These are phyloP conservation scores for Megaceryle maxima DNA, from an alignment of 2,113 vertebrate species.

Conservation along the genomic window DNA sequence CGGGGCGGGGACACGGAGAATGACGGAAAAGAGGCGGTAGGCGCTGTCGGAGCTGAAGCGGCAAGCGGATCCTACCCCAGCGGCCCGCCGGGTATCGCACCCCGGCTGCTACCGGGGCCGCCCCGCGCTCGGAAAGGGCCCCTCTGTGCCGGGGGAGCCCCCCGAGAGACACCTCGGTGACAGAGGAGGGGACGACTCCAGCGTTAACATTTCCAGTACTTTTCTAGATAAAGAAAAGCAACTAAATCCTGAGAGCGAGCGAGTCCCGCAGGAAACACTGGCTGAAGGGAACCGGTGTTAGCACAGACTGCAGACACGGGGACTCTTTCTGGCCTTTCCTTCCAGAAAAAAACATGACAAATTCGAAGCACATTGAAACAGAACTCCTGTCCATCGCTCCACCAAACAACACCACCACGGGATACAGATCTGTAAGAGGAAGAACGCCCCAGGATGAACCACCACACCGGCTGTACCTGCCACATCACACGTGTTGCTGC, in stretches of 20 bases:
- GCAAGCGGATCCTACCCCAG: too few species aligned
- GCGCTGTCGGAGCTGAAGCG: too few species aligned
- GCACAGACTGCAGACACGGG: fast-evolving
- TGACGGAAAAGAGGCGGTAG: too few species aligned
- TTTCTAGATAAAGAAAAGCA: fast-evolving
- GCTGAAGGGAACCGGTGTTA: background rate
- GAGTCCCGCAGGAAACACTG: fast-evolving
- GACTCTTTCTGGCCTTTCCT: background rate
- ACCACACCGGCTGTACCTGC: fast-evolving
- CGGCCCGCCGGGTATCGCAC: too few species aligned
- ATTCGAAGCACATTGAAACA: fast-evolving
- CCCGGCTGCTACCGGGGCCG: too few species aligned
- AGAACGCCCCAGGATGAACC: background rate
- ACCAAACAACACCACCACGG: fast-evolving
- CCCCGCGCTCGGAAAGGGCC: background rate
- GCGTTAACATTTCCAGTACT: fast-evolving
- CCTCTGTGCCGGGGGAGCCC: too few species aligned
- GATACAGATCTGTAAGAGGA: background rate
- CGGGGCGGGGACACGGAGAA: too few species aligned
- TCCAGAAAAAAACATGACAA: fast-evolving
- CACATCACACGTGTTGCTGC: fast-evolving
- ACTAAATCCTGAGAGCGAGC: too few species aligned
- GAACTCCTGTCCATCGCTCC: background rate
- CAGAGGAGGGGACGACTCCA: background rate
- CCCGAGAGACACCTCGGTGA: too few species aligned